Percentiles rank a stretch among this genome's conserved stretches.
Evolutionary conservation across 2,888 invertebrate genomes (phyloP).

Genomic region (Odontothrips loti): DNA sequence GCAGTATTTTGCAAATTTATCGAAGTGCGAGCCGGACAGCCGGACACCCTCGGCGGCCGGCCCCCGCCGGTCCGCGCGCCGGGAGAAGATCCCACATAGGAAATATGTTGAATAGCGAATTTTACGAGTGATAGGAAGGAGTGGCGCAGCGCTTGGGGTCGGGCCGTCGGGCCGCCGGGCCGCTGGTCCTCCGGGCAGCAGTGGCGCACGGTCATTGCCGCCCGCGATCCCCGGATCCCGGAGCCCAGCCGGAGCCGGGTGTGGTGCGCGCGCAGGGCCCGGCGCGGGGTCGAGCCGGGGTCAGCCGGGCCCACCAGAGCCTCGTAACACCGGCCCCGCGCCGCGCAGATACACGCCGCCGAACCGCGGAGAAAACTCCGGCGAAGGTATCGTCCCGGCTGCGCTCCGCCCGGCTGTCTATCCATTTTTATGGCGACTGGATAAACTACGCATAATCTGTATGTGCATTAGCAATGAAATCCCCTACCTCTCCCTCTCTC

Average conservation of each 20-base stretch:
- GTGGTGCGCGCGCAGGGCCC: constrained; percentile 13
- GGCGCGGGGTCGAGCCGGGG: not conserved
- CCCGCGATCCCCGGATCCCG: not conserved
- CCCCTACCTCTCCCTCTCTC: not conserved
- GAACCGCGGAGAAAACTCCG: no score
- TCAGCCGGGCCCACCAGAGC: no score
- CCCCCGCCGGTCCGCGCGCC: no score
- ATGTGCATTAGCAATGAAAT: constrained; percentile 11
- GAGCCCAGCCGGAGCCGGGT: not conserved
- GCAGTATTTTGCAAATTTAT: no score
- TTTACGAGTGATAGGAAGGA: constrained; percentile 19
- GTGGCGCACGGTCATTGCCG: not conserved
- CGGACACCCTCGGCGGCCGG: no score
- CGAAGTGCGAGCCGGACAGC: no score
- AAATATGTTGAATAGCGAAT: not conserved
- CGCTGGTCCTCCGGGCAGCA: no score
- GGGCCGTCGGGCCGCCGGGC: no score
- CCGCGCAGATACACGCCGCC: no score
- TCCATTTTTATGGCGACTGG: constrained; percentile 11
- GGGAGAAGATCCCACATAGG: not conserved
- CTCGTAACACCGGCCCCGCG: no score
- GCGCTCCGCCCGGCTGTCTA: constrained; percentile 14
- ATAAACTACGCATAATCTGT: not conserved
- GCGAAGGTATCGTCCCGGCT: not conserved
- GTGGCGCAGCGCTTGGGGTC: not conserved